Conservation (phyloP, 2,797 vertebrate genomes). For the Prionace glauca region DNA sequence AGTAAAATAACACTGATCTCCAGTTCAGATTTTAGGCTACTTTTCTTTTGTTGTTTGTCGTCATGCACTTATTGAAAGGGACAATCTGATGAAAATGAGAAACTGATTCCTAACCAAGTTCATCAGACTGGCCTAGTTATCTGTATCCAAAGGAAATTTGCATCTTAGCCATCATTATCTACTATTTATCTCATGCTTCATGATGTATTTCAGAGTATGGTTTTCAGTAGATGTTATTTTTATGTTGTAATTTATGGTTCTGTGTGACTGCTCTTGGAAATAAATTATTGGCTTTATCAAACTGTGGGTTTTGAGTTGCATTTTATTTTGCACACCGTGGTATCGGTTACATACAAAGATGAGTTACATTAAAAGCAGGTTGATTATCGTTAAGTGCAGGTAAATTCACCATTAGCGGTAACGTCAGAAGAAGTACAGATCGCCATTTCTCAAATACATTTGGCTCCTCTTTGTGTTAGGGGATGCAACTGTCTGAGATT, state of each 20-base stretch:
- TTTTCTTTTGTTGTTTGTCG: not conserved
- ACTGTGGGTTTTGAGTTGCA: not conserved
- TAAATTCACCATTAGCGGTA: not conserved
- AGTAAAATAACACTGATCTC: not conserved
- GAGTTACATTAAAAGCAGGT: not conserved
- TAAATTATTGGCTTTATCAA: slow-evolving; percentile 35
- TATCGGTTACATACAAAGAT: not conserved
- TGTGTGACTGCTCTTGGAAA: slow-evolving; percentile 25
- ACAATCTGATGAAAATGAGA: not conserved
- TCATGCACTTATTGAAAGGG: slow-evolving; percentile 29
- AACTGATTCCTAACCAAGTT: not conserved
- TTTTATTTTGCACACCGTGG: not conserved
- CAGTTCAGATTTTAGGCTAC: not conserved
- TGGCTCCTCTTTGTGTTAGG: not conserved
- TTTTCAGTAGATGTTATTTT: slow-evolving; percentile 33
- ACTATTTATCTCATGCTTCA: slow-evolving; percentile 13
- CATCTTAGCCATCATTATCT: slow-evolving; percentile 14
- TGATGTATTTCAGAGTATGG: slow-evolving; percentile 18
- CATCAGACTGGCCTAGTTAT: slow-evolving; percentile 11
- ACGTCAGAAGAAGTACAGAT: not conserved
- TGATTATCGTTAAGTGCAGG: not conserved
- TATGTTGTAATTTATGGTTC: slow-evolving; percentile 32
- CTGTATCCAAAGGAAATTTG: slow-evolving; percentile 30
- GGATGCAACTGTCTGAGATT: no score
- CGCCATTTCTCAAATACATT: not conserved